Evolutionary conservation across 2,113 vertebrate species (phyloP).

Genomic region (Catagonus wagneri): DNA sequence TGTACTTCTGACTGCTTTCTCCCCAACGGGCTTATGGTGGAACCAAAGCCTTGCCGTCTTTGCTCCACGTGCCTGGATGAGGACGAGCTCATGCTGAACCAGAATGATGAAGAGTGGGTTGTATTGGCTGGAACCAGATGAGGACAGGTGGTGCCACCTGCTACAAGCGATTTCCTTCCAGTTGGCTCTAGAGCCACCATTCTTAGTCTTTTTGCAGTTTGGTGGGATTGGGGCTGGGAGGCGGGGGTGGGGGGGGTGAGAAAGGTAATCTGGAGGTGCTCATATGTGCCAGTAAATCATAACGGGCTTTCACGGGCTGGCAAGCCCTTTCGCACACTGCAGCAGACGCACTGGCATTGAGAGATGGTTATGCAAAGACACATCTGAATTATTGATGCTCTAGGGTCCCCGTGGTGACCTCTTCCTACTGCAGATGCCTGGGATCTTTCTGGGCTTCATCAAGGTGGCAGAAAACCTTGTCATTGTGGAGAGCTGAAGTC

Average conservation of each 20-base stretch:
- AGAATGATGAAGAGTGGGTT: conserved; percentile 48
- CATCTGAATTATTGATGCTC: conserved; percentile 53
- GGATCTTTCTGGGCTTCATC: conserved; percentile 62
- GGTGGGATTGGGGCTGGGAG: background rate
- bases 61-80: background rate
- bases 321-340: background rate
- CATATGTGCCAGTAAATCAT: conserved; percentile 40
- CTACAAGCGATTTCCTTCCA: conserved; percentile 66
- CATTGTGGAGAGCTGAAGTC: background rate
- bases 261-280: background rate
- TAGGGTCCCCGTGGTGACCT: conserved; percentile 10
- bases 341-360: conserved; percentile 75
- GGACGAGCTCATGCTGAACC: background rate
- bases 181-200: conserved; percentile 40
- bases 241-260: background rate
- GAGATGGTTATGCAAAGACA: conserved; percentile 16
- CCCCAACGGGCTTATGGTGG: background rate
- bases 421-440: conserved; percentile 30
- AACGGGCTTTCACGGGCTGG: conserved; percentile 33
- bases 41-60: background rate
- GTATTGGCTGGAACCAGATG: conserved; percentile 60
- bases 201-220: conserved; percentile 66
- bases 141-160: conserved; percentile 70
- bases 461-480: conserved; percentile 53
- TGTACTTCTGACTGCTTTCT: background rate